Evolutionary conservation across 2,113 vertebrate genomes (phyloP).

Genomic region (Axis porcinus): DNA sequence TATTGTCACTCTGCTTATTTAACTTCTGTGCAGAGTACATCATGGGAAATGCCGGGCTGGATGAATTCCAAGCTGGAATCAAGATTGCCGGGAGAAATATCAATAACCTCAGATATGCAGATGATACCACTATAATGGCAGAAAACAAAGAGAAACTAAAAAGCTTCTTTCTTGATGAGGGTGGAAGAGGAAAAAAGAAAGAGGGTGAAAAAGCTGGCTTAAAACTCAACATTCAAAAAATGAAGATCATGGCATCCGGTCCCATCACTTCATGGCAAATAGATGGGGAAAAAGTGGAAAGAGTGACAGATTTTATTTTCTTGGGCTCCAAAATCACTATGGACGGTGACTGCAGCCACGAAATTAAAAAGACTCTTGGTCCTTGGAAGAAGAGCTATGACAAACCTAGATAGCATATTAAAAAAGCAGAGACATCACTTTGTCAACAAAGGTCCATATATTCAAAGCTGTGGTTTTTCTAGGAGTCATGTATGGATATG

Average conservation of each 20-base stretch:
- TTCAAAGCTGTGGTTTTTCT: neutral
- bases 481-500: neutral
- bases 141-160: neutral
- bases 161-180: neutral
- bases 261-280: neutral
- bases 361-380: neutral
- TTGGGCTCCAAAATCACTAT: neutral
- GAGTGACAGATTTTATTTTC: neutral
- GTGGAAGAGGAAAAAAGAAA: neutral
- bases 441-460: neutral
- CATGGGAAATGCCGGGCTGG: neutral
- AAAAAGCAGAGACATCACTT: neutral
- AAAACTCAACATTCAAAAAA: neutral
- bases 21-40: neutral
- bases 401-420: neutral
- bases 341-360: fast-evolving
- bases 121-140: neutral
- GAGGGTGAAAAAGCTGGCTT: neutral
- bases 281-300: neutral
- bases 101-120: neutral
- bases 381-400: neutral
- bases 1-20: neutral
- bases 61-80: neutral
- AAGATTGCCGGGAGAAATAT: neutral
- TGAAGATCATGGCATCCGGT: neutral